A percentile compares a stretch with the other conserved stretches of the same genome.
phyloP scores from a whole-genome alignment of 2,888 invertebrate species.

The Amphiduros pacificus region DNA sequence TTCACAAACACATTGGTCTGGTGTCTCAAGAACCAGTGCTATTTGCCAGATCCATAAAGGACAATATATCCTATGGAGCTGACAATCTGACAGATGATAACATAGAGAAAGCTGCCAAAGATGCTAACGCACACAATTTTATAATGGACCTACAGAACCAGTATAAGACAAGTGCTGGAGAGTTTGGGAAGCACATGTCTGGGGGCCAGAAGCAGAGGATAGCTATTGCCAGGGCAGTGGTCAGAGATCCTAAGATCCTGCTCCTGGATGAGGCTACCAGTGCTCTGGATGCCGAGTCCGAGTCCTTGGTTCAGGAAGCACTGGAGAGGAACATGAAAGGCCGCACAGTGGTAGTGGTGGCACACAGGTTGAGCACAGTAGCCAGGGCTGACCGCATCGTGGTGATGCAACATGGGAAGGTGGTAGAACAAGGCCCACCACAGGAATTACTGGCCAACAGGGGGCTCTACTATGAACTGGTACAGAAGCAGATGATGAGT shows the following conservation, averaged over 20 bases:
- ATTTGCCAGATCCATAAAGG: constrained; percentile 54
- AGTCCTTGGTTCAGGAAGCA: constrained; percentile 61
- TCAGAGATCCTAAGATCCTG: too few relatives aligned
- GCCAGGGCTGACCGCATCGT: constrained; percentile 55
- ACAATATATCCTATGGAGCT: constrained; percentile 56
- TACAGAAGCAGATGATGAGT: constrained; percentile 4
- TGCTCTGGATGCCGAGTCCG: too few relatives aligned
- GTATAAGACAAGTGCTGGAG: constrained; percentile 58
- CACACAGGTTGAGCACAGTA: constrained; percentile 60
- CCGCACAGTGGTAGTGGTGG: constrained; percentile 60
- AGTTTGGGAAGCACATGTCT: constrained; percentile 58
- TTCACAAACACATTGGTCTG: constrained; percentile 57
- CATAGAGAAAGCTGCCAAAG: constrained; percentile 45
- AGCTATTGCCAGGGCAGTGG: too few relatives aligned
- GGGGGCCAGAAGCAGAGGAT: too few relatives aligned
- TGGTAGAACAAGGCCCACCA: constrained; percentile 1
- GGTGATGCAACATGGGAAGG: constrained; percentile 35
- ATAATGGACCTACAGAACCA: constrained; percentile 53
- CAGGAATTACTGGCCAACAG: not conserved
- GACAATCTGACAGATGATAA: constrained; percentile 29
- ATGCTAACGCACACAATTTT: constrained; percentile 59
- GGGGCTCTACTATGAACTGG: constrained; percentile 8
- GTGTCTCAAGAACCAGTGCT: constrained; percentile 60
- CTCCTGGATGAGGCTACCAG: too few relatives aligned
- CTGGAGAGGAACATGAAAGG: constrained; percentile 56